Evolutionary conservation across 92 coral and sea anemone species (phyloP), one percentile per base, ranked within the genome.

Genomic region (Muricea muricata): DNA sequence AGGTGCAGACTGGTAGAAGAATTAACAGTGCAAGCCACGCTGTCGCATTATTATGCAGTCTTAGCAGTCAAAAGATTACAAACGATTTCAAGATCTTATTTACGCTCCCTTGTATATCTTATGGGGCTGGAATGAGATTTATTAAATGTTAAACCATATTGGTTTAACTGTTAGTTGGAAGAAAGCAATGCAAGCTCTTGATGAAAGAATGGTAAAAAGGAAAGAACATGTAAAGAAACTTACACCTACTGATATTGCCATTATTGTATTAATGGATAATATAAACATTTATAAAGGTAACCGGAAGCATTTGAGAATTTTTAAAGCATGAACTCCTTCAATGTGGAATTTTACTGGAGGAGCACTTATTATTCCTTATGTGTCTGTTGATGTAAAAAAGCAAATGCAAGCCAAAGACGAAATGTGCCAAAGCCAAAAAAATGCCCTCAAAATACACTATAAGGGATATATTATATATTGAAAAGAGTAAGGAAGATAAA

Each of bases 331-430:
- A 40, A 60, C 74, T 17, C 83, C 82, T 7, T 69, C 68, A 4
- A 81, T 87, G 90, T 87, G 87, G 90, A 87, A 87, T 50, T 87
- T 87, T 25, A 87, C 87, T 41, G 90, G 88, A 11, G 29, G 81
- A 76, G 88, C 88, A 34, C 33, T 75, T 30, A 25, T 78, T 9
- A 78, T 78, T 50, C 89, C 89, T 63, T 76, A 33, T 66, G 7
- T 78, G 15, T 76, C 81, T 31, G 89, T 47, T 11, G 50, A 34
- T 4, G 81, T 85, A 40, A 71, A 76, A 65, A 20, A 28, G 30
- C 31, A 76, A 80, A 26, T 85, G 39, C 84, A 47, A 35, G 65
- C 66, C 48, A 55, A 65, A 13, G 32, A 72, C 28, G 29, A 72
- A 48, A 34, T 60, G 6, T 24, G 37, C 17, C 42, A 35, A 65